Conservation (phyloP, 2,888 invertebrate species). For the Hydrotaea cyrtoneurina region DNA sequence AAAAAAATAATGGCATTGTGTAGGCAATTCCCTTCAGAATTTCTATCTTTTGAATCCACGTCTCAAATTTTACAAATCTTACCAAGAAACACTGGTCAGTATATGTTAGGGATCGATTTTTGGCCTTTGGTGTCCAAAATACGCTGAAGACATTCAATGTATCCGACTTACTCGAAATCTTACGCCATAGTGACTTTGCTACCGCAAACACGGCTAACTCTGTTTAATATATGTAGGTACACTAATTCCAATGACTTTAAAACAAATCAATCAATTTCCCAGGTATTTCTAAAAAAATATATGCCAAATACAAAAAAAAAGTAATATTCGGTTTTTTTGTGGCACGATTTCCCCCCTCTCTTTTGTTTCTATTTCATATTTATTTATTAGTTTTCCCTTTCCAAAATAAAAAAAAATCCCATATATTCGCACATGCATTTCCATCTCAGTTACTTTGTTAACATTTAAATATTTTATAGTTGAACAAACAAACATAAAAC, state of each 20-base stretch:
- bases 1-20: no score
- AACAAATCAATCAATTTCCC: not conserved
- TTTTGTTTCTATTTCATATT: not conserved
- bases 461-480: slow-evolving; percentile 24
- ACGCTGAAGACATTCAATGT: no score
- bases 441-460: slow-evolving; percentile 32
- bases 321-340: not conserved
- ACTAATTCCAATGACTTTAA: not conserved
- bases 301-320: not conserved
- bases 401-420: not conserved
- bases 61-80: no score
- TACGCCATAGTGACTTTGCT: not conserved
- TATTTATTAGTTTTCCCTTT: slow-evolving; percentile 24
- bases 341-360: not conserved
- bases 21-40: no score
- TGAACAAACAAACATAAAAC: slow-evolving; percentile 11
- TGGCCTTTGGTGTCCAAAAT: no score
- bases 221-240: no score
- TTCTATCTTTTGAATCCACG: no score
- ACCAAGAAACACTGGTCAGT: no score
- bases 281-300: not conserved
- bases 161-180: no score
- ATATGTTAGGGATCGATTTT: no score
- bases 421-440: not conserved
- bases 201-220: no score